A percentile compares a stretch with the other conserved stretches of the same genome.
Conservation (phyloP, 2,888 invertebrate species). For the Leptopilina drosophilae region DNA sequence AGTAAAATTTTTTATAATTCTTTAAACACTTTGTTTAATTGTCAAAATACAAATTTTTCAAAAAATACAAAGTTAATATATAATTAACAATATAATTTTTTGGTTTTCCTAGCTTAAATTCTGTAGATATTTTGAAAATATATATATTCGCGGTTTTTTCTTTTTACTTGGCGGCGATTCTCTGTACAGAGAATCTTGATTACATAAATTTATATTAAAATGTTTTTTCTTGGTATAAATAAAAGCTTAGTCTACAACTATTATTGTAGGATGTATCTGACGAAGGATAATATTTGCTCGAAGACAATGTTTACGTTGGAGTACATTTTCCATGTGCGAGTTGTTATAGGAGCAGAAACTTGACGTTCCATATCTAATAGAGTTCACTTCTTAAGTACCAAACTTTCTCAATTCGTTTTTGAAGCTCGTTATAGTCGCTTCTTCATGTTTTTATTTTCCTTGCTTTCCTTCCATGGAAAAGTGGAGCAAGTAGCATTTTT, state of each 20-base stretch:
- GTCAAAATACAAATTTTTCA: no score
- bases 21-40: no score
- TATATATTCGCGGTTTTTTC: background rate
- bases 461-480: background rate
- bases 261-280: background rate
- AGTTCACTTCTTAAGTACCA: constrained; percentile 49
- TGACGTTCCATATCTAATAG: constrained; percentile 45
- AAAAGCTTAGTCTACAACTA: background rate
- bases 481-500: constrained; percentile 9
- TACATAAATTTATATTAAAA: no score
- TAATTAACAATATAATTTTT: no score
- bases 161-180: background rate
- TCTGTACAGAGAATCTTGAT: no score
- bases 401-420: constrained; percentile 49
- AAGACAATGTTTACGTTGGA: constrained; percentile 7
- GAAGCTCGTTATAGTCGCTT: constrained; percentile 41
- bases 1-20: no score
- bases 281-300: background rate
- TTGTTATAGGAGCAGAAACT: background rate
- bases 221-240: no score
- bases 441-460: background rate
- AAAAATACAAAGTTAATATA: no score
- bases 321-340: background rate
- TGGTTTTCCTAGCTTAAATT: no score
- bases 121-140: no score